Evolutionary conservation across 37 sponge, comb jelly and placozoan genomes (phyloP).

Genomic region (Tethya wilhelma): DNA sequence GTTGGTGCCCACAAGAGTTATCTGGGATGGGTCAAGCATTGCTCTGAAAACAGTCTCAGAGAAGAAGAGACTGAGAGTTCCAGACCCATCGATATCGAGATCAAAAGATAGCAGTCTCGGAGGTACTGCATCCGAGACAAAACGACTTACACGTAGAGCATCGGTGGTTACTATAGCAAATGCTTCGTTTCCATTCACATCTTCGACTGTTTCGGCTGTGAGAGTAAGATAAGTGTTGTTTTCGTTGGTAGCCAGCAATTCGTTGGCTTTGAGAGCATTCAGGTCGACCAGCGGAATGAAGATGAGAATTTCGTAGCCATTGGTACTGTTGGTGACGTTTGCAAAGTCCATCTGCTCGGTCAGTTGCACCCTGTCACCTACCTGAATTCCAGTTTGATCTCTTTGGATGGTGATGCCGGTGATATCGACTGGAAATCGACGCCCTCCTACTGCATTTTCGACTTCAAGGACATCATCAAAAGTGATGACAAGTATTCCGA

Average conservation of each 20-base stretch:
- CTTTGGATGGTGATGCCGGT: slow-evolving; percentile 50
- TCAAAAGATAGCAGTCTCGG: slow-evolving; percentile 55
- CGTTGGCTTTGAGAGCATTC: slow-evolving; percentile 70
- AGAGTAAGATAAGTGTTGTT: slow-evolving; percentile 54
- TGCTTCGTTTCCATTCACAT: slow-evolving; percentile 49
- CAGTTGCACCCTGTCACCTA: slow-evolving; percentile 10
- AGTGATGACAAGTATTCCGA: slow-evolving; percentile 56
- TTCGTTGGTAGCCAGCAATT: slow-evolving; percentile 43
- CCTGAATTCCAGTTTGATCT: slow-evolving; percentile 12
- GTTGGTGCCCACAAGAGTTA: slow-evolving; percentile 55
- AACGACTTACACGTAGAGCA: slow-evolving; percentile 52
- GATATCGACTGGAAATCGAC: slow-evolving; percentile 12
- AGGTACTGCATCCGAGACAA: slow-evolving; percentile 63
- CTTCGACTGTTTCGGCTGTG: slow-evolving; percentile 47
- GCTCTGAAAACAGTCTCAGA: slow-evolving; percentile 73
- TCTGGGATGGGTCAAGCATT: slow-evolving; percentile 38
- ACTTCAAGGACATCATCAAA: slow-evolving; percentile 75
- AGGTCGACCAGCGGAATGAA: slow-evolving; percentile 57
- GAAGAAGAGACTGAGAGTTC: slow-evolving; percentile 64
- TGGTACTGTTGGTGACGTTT: slow-evolving; percentile 45
- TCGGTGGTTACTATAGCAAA: slow-evolving; percentile 19
- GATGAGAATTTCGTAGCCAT: slow-evolving; percentile 44
- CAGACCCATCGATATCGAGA: slow-evolving; percentile 68
- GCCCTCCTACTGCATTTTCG: not conserved
- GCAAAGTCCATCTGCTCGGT: not conserved